Percentiles rank a stretch among this genome's conserved stretches.
phyloP scores from a whole-genome alignment of 2,888 invertebrate genomes.

The Sphaerophoria rueppellii region DNA sequence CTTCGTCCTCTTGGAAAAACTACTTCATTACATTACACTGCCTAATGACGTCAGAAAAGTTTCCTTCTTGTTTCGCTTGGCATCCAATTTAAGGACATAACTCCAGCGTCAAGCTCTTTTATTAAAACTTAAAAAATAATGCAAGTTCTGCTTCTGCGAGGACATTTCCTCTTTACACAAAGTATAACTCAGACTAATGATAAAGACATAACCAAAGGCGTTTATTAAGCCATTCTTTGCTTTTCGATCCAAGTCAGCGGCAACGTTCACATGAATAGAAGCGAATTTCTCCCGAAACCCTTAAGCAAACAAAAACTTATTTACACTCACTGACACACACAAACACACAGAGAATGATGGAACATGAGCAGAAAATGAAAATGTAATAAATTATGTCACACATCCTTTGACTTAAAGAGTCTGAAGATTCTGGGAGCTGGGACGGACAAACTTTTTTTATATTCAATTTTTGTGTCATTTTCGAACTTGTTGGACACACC shows the following conservation, averaged over 20 bases:
- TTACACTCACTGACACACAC: neutral
- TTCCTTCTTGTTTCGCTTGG: too few species aligned
- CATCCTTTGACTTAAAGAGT: slow-evolving; percentile 23
- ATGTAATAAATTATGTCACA: slow-evolving; percentile 58
- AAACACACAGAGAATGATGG: neutral
- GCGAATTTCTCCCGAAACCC: slow-evolving; percentile 14
- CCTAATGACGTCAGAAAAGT: too few species aligned
- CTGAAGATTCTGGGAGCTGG: neutral
- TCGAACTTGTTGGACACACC: slow-evolving; percentile 23
- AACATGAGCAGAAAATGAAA: slow-evolving; percentile 59
- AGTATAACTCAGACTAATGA: slow-evolving; percentile 52
- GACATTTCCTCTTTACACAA: slow-evolving; percentile 16
- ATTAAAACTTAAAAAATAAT: too few species aligned
- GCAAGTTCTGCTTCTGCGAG: too few species aligned
- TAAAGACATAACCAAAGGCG: slow-evolving; percentile 44
- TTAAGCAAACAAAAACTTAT: slow-evolving; percentile 13
- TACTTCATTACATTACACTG: too few species aligned
- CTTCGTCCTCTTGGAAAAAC: too few species aligned
- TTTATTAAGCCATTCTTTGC: slow-evolving; percentile 39
- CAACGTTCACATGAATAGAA: neutral
- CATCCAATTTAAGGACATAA: too few species aligned
- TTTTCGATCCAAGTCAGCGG: slow-evolving; percentile 3
- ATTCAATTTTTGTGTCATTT: neutral
- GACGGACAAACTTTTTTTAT: neutral
- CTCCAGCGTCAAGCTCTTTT: too few species aligned